Conservation (phyloP, 2,797 vertebrate species). For the Pangasius mekongensis region DNA sequence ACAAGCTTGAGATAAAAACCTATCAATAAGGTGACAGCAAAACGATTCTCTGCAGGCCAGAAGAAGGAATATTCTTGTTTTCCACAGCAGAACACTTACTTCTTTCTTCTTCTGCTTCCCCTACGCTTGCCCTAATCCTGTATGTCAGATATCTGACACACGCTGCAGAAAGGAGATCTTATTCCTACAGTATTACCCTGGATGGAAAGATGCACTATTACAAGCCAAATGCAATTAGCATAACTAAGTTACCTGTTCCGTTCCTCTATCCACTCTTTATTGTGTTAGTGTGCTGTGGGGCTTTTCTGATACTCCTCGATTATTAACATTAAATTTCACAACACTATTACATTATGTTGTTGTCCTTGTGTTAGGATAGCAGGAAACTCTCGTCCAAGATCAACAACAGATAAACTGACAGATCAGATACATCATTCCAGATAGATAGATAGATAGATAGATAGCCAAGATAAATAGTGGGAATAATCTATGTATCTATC, state of each 20-base stretch:
- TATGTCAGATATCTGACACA: slow-evolving; percentile 26
- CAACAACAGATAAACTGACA: slow-evolving; percentile 19
- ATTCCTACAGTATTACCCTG: slow-evolving; percentile 30
- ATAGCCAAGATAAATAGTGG: too few relatives aligned
- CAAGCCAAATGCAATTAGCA: slow-evolving; percentile 30
- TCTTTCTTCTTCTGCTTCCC: not conserved
- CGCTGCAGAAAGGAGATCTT: slow-evolving; percentile 18
- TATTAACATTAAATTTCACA: slow-evolving; percentile 29
- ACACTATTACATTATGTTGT: slow-evolving; percentile 4
- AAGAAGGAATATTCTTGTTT: slow-evolving; percentile 15
- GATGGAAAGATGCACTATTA: slow-evolving; percentile 28
- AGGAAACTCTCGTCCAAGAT: slow-evolving; percentile 10
- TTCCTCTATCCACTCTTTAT: slow-evolving; percentile 29
- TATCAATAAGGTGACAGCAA: slow-evolving; percentile 26
- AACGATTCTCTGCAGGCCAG: not conserved
- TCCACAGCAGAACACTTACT: slow-evolving; percentile 21
- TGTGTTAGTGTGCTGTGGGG: slow-evolving; percentile 21
- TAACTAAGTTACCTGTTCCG: slow-evolving; percentile 32
- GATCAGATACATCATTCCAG: not conserved
- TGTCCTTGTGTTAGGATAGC: slow-evolving; percentile 11
- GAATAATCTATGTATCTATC: not conserved
- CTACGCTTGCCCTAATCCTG: slow-evolving; percentile 18
- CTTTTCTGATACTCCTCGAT: slow-evolving; percentile 17
- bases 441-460: not conserved
- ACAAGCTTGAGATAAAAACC: slow-evolving; percentile 19